phyloP scores from a whole-genome alignment of 2,888 invertebrate species.

The Drosophila buzzatii region DNA sequence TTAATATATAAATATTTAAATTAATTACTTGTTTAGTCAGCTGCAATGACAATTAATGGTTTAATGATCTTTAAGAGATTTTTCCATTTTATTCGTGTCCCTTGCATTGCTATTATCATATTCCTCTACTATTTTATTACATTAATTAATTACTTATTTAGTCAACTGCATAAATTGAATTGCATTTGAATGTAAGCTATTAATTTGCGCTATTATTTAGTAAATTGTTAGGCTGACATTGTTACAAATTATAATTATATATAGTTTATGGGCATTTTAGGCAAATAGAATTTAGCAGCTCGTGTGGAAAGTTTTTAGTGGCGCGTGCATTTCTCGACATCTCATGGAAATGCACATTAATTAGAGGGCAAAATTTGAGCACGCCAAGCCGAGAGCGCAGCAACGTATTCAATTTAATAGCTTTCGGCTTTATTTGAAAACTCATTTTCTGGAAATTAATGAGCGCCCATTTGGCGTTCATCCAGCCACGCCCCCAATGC shows the following conservation, averaged over 20 bases:
- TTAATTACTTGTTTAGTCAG: background rate
- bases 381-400: slow-evolving; percentile 43
- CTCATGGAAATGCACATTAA: slow-evolving; percentile 68
- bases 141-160: slow-evolving; percentile 58
- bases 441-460: slow-evolving; percentile 76
- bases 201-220: slow-evolving; percentile 10
- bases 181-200: slow-evolving; percentile 10
- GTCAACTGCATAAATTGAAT: slow-evolving; percentile 33
- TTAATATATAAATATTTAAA: no score
- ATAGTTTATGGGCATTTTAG: slow-evolving; percentile 15
- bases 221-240: slow-evolving; percentile 21
- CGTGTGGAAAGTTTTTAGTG: slow-evolving; percentile 48
- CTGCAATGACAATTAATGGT: background rate
- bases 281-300: slow-evolving; percentile 19
- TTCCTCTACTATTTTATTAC: background rate
- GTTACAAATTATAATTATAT: slow-evolving; percentile 19
- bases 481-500: slow-evolving; percentile 69
- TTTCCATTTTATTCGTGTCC: background rate
- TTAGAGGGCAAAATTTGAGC: slow-evolving; percentile 54
- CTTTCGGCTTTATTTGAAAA: slow-evolving; percentile 65
- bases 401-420: slow-evolving; percentile 67
- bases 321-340: slow-evolving; percentile 46
- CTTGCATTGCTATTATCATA: background rate
- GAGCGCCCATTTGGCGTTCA: slow-evolving; percentile 74
- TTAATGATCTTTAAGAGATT: background rate